Evolutionary conservation across 1,140 invertebrate genomes (phyloP).

Genomic region (Drosophila melanogaster): DNA sequence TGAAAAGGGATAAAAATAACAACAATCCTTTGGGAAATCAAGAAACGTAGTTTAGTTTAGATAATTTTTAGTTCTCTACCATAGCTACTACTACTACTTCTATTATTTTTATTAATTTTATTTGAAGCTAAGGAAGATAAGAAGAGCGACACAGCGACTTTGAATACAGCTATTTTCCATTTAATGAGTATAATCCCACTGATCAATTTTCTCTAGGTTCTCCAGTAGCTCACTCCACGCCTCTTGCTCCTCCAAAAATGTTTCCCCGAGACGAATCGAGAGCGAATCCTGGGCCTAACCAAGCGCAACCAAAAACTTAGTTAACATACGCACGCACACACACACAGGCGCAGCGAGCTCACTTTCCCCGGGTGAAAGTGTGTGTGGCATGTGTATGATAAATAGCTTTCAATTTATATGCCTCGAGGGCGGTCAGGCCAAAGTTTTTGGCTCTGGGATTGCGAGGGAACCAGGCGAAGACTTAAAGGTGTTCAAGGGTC

Average conservation of each 20-base stretch:
- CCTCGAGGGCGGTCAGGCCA: constrained; percentile 69
- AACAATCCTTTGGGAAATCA: neutral
- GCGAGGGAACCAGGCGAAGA: constrained; percentile 20
- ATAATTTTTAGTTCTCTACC: no score
- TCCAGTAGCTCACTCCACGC: neutral
- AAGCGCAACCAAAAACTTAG: constrained; percentile 79
- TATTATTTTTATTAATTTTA: no score
- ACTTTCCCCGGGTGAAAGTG: constrained; percentile 42
- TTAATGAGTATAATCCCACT: neutral
- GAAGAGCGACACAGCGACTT: no score
- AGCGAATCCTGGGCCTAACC: constrained; percentile 45
- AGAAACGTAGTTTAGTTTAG: no score
- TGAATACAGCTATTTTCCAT: neutral
- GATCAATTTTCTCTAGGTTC: neutral
- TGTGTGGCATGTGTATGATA: constrained; percentile 75
- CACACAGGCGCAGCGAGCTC: constrained; percentile 17
- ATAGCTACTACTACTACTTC: no score
- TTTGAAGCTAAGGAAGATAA: no score
- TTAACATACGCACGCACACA: constrained; percentile 57
- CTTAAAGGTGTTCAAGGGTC: constrained; percentile 82
- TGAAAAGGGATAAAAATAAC: constrained; percentile 8
- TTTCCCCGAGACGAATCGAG: constrained; percentile 19
- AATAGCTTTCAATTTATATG: constrained; percentile 83
- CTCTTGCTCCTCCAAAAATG: neutral
- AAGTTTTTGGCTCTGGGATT: constrained; percentile 41